Percentiles rank a stretch among this genome's conserved stretches.
Conservation (phyloP, 1,140 invertebrate species). For the Orussus abietinus region DNA sequence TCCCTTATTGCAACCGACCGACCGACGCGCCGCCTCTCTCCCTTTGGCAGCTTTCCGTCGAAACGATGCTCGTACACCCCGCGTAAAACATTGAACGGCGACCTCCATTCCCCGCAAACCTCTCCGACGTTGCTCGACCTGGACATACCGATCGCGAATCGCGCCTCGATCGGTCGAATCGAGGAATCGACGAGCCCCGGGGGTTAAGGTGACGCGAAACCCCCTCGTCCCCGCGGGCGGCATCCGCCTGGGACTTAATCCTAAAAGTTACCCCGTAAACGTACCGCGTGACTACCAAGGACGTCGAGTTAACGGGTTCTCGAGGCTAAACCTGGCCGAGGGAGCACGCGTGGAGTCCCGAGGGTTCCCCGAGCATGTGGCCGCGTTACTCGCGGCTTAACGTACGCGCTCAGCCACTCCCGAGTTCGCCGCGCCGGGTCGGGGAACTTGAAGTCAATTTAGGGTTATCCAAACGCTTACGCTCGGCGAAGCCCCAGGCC, state of each 20-base stretch:
- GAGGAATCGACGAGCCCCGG: no score
- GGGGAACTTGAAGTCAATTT: conserved; percentile 28
- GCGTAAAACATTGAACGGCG: conserved; percentile 21
- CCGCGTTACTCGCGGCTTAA: conserved; percentile 28
- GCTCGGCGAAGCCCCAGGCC: conserved; percentile 17
- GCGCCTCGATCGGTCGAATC: no score
- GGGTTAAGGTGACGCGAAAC: conserved; percentile 17
- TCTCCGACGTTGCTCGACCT: neutral
- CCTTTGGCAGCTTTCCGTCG: conserved; percentile 19
- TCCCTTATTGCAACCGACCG: conserved; percentile 20
- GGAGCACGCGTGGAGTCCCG: conserved; percentile 16
- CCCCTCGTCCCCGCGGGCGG: conserved; percentile 16
- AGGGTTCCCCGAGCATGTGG: conserved; percentile 17
- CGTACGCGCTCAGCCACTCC: conserved; percentile 15
- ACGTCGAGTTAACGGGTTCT: conserved; percentile 23
- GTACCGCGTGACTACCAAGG: conserved; percentile 27
- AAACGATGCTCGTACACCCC: conserved; percentile 20
- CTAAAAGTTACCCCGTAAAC: conserved; percentile 35
- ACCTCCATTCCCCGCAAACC: neutral
- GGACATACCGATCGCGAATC: neutral
- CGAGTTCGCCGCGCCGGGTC: conserved; percentile 16
- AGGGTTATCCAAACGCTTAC: conserved; percentile 37
- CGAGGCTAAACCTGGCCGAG: conserved; percentile 13
- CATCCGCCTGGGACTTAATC: conserved; percentile 20
- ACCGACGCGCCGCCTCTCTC: conserved; percentile 12